phyloP scores from a whole-genome alignment of 2,113 vertebrate genomes.

The Alethe castanea region DNA sequence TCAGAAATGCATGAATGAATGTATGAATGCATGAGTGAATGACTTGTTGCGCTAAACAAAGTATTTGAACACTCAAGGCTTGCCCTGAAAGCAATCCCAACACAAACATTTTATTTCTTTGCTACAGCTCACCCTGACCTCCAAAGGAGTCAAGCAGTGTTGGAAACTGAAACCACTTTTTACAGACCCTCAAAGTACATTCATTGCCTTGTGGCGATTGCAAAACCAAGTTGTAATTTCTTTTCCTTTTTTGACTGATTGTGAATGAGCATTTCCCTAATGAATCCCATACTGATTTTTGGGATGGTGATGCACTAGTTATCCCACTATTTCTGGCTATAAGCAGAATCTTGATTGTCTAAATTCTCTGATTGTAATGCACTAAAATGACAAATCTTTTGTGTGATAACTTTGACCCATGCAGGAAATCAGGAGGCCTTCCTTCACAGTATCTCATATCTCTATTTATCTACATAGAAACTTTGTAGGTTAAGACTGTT shows the following conservation, averaged over 20 bases:
- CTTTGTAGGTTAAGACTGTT: neutral
- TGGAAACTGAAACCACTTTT: neutral
- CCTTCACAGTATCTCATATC: neutral
- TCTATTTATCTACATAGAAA: neutral
- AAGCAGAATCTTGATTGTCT: neutral
- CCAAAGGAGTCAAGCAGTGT: neutral
- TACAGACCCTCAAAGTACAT: neutral
- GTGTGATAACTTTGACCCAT: neutral
- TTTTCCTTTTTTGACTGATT: neutral
- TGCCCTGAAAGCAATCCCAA: neutral
- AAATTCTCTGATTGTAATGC: neutral
- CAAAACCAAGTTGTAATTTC: neutral
- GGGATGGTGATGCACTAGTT: neutral
- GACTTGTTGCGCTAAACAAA: neutral
- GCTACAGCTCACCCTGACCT: neutral
- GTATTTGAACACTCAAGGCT: neutral
- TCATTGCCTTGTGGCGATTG: neutral
- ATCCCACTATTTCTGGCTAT: neutral
- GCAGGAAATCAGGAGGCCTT: neutral
- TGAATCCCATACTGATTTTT: neutral
- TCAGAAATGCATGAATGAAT: neutral
- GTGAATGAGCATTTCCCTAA: neutral
- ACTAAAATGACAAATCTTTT: neutral
- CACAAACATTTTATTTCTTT: neutral
- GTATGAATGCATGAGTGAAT: neutral